Conservation (phyloP, 2,888 invertebrate species). For the Cryptosula pallasiana region DNA sequence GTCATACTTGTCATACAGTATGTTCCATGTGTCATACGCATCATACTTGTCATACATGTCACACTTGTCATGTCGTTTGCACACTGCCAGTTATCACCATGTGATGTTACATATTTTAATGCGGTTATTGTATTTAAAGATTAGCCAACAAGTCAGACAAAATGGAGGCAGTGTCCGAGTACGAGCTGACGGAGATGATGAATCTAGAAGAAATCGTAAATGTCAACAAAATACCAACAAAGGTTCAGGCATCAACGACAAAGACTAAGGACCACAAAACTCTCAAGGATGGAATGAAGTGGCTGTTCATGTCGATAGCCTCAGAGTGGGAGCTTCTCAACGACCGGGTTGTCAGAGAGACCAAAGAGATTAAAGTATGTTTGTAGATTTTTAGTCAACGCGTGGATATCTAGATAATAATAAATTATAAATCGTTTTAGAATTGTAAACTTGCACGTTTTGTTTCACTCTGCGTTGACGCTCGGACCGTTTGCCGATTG, state of each 20-base stretch:
- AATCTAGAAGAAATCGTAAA: constrained; percentile 73
- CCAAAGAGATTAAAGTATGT: constrained; percentile 52
- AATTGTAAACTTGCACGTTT: too few species aligned
- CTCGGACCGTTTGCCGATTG: too few species aligned
- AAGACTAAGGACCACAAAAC: constrained; percentile 52
- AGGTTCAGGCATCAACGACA: constrained; percentile 56
- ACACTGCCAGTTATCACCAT: too few species aligned
- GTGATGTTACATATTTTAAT: too few species aligned
- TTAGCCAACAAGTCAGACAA: constrained; percentile 83
- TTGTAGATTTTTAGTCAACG: too few species aligned
- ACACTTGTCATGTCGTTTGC: too few species aligned
- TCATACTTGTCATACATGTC: too few species aligned
- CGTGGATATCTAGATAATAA: too few species aligned
- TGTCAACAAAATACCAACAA: constrained; percentile 70
- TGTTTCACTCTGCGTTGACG: too few species aligned
- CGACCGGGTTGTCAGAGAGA: constrained; percentile 62
- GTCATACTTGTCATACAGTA: too few species aligned
- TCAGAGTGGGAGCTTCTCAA: constrained; percentile 64
- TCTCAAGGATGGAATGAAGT: constrained; percentile 55
- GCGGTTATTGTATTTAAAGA: constrained; percentile 45
- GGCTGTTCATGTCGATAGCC: constrained; percentile 68
- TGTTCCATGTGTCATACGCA: too few species aligned
- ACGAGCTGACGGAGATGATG: constrained; percentile 73
- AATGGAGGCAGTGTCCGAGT: constrained; percentile 71
- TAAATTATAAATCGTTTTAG: too few species aligned